Percentiles rank a stretch among this genome's conserved stretches.
These are phyloP conservation scores for Euzophera pinguis DNA, from an alignment of 2,888 invertebrate genomes.

Conservation along the genomic window DNA sequence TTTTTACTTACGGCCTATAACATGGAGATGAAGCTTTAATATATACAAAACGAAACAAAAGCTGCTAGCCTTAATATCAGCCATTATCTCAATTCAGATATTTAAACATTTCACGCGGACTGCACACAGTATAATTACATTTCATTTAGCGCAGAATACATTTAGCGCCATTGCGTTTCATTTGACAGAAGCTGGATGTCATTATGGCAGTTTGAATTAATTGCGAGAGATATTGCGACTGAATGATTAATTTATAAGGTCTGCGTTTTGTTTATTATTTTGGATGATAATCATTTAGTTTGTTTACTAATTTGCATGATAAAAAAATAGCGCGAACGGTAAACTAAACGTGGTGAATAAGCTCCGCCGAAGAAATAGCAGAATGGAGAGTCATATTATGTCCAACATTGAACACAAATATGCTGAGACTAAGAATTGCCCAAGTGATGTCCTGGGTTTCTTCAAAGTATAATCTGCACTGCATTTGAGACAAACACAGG, in stretches of 20 bases:
- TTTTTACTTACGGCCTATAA: no score
- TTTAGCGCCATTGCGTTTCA: neutral
- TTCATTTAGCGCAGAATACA: constrained; percentile 6
- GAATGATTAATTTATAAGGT: neutral
- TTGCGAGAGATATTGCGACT: neutral
- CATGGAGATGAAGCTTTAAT: neutral
- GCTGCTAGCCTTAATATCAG: neutral
- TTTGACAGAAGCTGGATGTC: constrained; percentile 3
- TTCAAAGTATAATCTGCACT: neutral
- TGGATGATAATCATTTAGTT: no score
- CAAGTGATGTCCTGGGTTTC: no score
- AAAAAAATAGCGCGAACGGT: no score
- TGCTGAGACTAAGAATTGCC: no score
- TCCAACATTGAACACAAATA: no score
- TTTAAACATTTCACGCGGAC: neutral
- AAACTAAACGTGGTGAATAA: no score
- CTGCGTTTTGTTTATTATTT: neutral
- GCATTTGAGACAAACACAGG: no score
- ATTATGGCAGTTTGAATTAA: neutral
- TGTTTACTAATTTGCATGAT: no score
- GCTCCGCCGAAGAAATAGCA: no score
- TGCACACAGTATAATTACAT: neutral
- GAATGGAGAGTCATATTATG: no score
- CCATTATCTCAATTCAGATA: neutral
- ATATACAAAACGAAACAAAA: neutral